Conservation (phyloP, 2,888 invertebrate genomes). For the Nasonia oneida region DNA sequence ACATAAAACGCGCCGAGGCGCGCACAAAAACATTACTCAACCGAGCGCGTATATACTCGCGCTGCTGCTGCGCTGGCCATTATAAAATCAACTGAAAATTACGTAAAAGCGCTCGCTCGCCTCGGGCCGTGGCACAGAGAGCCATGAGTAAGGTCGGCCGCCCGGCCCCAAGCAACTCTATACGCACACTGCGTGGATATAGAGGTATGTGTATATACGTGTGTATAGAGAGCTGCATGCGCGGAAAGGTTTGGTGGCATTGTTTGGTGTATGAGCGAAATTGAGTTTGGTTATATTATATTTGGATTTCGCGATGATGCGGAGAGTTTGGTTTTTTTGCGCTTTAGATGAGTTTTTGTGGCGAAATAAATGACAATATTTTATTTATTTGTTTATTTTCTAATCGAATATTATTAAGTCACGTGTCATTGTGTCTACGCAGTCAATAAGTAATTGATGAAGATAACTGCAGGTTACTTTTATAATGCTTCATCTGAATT, state of each 20-base stretch:
- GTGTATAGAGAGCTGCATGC: not conserved
- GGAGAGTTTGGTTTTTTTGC: no score
- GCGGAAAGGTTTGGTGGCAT: not conserved
- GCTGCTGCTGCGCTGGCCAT: conserved; percentile 44
- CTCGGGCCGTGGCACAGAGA: conserved; percentile 54
- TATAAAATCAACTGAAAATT: conserved; percentile 62
- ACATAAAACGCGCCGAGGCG: conserved; percentile 55
- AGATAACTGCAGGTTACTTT: no score
- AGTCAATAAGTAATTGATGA: no score
- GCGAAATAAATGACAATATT: no score
- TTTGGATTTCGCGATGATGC: no score
- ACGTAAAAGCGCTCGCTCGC: conserved; percentile 58
- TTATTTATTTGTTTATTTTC: no score
- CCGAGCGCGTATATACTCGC: conserved; percentile 20
- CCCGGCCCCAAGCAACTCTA: conserved; percentile 3
- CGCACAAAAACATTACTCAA: conserved; percentile 60
- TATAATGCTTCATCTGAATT: no score
- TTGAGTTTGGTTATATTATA: not conserved
- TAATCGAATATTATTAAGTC: no score
- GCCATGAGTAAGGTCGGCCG: conserved; percentile 49
- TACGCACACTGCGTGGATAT: not conserved
- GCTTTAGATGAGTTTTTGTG: no score
- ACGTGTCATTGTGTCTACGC: no score
- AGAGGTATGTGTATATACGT: not conserved
- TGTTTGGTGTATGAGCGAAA: not conserved